These are phyloP conservation scores for Emydura subglobosa DNA, from an alignment of 2,113 vertebrate species.

Conservation along the genomic window DNA sequence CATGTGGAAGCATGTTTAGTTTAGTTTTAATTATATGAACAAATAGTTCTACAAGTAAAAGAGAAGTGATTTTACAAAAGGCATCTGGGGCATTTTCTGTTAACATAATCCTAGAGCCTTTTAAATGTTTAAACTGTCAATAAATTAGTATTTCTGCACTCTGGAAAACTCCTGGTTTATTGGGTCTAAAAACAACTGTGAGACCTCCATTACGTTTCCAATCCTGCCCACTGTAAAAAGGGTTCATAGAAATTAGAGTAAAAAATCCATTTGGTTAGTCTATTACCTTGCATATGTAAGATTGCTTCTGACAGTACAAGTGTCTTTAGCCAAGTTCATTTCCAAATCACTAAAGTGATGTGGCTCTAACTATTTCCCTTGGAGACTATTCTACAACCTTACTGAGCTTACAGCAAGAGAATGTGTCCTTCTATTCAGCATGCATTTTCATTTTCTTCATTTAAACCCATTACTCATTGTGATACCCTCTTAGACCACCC, in stretches of 20 bases:
- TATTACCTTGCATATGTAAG: background rate
- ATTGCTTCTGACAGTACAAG: background rate
- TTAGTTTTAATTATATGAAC: background rate
- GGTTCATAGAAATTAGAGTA: background rate
- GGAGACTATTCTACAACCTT: accelerated
- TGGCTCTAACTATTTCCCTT: background rate
- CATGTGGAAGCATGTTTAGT: background rate
- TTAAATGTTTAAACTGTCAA: background rate
- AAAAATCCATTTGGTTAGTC: background rate
- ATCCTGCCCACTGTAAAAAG: background rate
- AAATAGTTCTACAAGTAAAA: background rate
- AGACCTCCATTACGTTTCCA: background rate
- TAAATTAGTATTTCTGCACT: background rate
- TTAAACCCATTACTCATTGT: background rate
- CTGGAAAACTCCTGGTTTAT: background rate
- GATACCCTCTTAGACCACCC: accelerated
- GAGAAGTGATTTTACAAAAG: background rate
- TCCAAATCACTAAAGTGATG: background rate
- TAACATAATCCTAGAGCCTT: background rate
- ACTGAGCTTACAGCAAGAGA: background rate
- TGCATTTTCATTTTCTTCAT: background rate
- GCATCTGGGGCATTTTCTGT: background rate
- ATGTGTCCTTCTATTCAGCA: background rate
- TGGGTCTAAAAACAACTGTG: background rate
- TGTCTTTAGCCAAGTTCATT: background rate